A percentile compares a stretch with the other conserved stretches of the same genome.
These are phyloP conservation scores for Echinops telfairi DNA, from an alignment of 2,113 vertebrate genomes.

Conservation along the genomic window DNA sequence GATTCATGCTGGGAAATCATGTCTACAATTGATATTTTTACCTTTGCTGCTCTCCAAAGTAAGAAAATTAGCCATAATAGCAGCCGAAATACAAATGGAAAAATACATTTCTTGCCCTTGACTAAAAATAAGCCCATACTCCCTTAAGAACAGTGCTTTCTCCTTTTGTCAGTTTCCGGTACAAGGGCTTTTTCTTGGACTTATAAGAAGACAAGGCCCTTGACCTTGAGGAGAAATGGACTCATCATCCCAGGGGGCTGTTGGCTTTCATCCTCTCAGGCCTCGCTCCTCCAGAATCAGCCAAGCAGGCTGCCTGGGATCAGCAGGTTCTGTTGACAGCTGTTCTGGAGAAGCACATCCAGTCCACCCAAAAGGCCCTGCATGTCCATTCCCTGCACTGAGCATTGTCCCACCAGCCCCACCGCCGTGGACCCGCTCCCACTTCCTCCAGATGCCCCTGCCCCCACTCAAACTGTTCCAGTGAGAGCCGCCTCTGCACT, in stretches of 20 bases:
- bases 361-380: conserved; percentile 1
- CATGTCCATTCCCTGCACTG: neutral
- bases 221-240: neutral
- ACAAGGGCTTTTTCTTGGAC: neutral
- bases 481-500: too few species aligned
- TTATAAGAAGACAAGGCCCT: neutral
- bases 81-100: conserved; percentile 69
- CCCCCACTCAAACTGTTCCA: neutral
- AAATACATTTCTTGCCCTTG: conserved; percentile 57
- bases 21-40: conserved; percentile 65
- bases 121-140: neutral
- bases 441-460: neutral
- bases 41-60: conserved; percentile 66
- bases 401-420: neutral
- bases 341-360: conserved; percentile 14
- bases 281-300: neutral
- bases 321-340: neutral
- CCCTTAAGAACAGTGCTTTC: conserved; percentile 41
- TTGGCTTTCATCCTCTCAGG: conserved; percentile 37
- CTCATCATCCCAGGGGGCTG: neutral
- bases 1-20: conserved; percentile 73
- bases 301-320: neutral
- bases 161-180: neutral
- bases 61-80: conserved; percentile 62
- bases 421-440: neutral